Evolutionary conservation across 2,113 vertebrate genomes (phyloP).

Genomic region (Lagopus muta): DNA sequence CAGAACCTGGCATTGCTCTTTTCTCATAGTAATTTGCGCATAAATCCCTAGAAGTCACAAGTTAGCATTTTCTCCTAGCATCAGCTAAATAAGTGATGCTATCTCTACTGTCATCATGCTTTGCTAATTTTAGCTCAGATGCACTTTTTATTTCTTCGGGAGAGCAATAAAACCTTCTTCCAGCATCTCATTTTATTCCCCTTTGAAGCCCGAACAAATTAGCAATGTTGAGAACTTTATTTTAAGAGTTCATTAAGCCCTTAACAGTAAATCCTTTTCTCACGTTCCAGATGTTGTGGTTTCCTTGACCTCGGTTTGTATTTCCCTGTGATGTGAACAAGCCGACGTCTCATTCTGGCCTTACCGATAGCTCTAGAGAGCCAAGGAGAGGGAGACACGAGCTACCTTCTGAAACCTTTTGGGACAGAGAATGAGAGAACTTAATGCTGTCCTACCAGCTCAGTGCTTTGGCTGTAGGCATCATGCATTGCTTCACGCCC

Average conservation of each 20-base stretch:
- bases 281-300: slow-evolving; percentile 83
- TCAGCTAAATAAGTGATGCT: slow-evolving; percentile 46
- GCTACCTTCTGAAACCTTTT: neutral
- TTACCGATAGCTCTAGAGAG: slow-evolving; percentile 7
- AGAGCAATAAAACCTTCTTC: slow-evolving; percentile 71
- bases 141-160: slow-evolving; percentile 67
- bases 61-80: slow-evolving; percentile 37
- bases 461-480: neutral
- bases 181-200: slow-evolving; percentile 75
- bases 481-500: neutral
- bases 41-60: slow-evolving; percentile 52
- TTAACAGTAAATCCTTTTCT: slow-evolving; percentile 82
- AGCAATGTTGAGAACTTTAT: slow-evolving; percentile 81
- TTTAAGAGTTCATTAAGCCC: slow-evolving; percentile 82
- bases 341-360: slow-evolving; percentile 7
- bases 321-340: slow-evolving; percentile 72
- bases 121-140: slow-evolving; percentile 70
- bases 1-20: slow-evolving; percentile 57
- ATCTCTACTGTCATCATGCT: slow-evolving; percentile 44
- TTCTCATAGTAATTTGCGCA: slow-evolving; percentile 54
- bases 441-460: neutral
- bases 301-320: slow-evolving; percentile 78
- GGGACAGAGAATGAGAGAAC: neutral
- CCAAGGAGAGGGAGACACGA: neutral
- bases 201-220: slow-evolving; percentile 83